Conservation (phyloP, 1,140 invertebrate genomes). For the Wasmannia auropunctata region DNA sequence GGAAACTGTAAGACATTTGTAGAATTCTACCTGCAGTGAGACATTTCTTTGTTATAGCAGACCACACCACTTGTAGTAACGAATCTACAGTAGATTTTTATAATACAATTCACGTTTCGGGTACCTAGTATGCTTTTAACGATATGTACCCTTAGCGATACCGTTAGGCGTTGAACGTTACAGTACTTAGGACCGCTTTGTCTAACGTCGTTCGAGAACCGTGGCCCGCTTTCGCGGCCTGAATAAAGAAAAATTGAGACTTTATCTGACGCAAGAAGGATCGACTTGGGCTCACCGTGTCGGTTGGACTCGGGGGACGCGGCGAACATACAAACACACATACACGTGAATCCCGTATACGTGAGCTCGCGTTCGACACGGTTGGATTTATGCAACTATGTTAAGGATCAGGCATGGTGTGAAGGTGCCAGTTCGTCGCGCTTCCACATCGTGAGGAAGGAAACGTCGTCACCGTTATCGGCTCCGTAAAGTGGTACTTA, state of each 20-base stretch:
- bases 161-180: slow-evolving; percentile 10
- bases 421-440: neutral
- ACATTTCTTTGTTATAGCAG: neutral
- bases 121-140: neutral
- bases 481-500: slow-evolving; percentile 18
- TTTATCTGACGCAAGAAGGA: slow-evolving; percentile 31
- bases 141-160: neutral
- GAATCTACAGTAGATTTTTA: neutral
- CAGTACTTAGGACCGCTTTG: slow-evolving; percentile 14
- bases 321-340: no score
- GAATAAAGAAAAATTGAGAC: slow-evolving; percentile 49
- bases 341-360: slow-evolving; percentile 23
- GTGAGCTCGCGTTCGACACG: slow-evolving; percentile 8
- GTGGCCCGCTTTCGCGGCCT: slow-evolving; percentile 40
- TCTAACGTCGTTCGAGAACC: slow-evolving; percentile 26
- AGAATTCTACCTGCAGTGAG: no score
- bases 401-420: slow-evolving; percentile 15
- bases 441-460: neutral
- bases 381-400: slow-evolving; percentile 41
- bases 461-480: slow-evolving; percentile 22
- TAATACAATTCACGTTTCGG: neutral
- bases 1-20: neutral
- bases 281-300: neutral
- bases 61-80: neutral
- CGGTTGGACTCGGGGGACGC: no score